Percentiles rank a stretch among this genome's conserved stretches.
These are phyloP conservation scores for Aporophyla nigra DNA, from an alignment of 2,888 invertebrate genomes.

Conservation along the genomic window DNA sequence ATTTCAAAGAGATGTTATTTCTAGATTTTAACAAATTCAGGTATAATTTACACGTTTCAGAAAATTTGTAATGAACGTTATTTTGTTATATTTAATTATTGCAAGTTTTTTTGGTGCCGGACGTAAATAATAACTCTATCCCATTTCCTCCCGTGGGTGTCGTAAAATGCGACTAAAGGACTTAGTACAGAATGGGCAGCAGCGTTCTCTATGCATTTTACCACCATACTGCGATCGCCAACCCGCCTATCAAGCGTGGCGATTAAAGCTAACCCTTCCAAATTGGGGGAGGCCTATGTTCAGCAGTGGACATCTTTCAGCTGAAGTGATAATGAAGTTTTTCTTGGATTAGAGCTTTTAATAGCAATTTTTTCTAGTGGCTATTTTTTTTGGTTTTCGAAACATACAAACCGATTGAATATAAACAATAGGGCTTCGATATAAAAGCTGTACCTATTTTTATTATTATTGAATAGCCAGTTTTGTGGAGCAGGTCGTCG, in stretches of 20 bases:
- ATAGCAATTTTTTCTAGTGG: not conserved
- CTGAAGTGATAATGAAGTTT: no score
- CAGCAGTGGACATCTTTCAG: no score
- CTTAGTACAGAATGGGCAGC: no score
- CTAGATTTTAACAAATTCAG: not conserved
- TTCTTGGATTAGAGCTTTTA: no score
- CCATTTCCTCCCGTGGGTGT: no score
- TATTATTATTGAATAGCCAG: not conserved
- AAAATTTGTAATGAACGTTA: not conserved
- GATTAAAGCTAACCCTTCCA: no score
- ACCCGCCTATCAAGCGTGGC: no score
- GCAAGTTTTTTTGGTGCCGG: not conserved
- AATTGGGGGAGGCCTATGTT: no score
- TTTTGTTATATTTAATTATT: not conserved
- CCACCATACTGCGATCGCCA: no score
- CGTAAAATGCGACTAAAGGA: no score
- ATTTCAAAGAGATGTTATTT: slow-evolving; percentile 1
- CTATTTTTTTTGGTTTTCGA: not conserved
- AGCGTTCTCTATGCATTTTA: no score
- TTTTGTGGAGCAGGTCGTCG: not conserved
- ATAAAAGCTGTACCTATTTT: not conserved
- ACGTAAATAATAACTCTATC: no score
- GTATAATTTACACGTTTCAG: not conserved
- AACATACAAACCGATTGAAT: not conserved
- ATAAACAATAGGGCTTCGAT: not conserved